Conservation (phyloP, 2,888 invertebrate genomes). For the Sinhomidia bicolor region DNA sequence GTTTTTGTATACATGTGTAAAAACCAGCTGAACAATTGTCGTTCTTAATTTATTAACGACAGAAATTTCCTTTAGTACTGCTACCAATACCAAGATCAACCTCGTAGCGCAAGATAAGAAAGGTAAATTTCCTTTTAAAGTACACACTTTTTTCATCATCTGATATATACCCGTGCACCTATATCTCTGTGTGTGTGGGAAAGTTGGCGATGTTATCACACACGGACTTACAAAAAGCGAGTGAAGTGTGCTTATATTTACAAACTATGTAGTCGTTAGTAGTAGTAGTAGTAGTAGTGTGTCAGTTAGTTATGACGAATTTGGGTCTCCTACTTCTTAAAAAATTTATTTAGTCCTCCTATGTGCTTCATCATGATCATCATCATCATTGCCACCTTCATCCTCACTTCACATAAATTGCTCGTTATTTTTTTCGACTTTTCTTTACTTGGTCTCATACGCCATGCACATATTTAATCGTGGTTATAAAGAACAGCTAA, state of each 20-base stretch:
- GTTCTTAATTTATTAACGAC: background rate
- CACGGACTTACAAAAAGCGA: background rate
- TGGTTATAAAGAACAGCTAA: constrained; percentile 5
- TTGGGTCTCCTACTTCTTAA: constrained; percentile 23
- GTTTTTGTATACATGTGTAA: background rate
- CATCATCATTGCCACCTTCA: background rate
- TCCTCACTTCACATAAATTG: background rate
- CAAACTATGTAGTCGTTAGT: no score
- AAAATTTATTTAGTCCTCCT: constrained; percentile 1
- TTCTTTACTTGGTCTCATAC: background rate
- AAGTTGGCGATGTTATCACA: background rate
- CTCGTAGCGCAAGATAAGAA: background rate
- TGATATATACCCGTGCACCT: background rate
- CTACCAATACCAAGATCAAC: background rate
- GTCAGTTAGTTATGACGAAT: constrained; percentile 7
- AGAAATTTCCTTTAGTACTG: background rate
- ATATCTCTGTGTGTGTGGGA: background rate
- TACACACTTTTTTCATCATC: background rate
- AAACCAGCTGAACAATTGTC: no score
- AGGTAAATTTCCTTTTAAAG: background rate
- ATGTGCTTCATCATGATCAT: background rate
- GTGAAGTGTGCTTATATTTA: background rate
- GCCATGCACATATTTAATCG: background rate
- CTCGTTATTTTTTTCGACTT: background rate
- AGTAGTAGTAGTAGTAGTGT: background rate